Evolutionary conservation across 2,888 invertebrate species (phyloP).

Genomic region (Hydrotaea diabolus): DNA sequence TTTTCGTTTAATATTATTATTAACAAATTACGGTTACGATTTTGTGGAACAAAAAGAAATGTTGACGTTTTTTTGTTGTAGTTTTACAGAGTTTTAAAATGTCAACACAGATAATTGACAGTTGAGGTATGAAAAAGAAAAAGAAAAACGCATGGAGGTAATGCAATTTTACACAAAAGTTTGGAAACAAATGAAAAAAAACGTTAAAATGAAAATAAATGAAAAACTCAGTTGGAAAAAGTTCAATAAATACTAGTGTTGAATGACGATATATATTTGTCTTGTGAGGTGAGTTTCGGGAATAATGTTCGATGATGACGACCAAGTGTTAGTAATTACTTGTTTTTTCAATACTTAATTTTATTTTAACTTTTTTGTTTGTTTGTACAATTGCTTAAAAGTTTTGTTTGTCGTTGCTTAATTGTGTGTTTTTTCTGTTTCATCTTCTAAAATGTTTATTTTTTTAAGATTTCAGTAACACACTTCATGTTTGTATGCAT

Average conservation of each 20-base stretch:
- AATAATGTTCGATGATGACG: neutral
- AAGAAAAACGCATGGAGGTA: neutral
- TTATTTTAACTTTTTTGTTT: constrained; percentile 30
- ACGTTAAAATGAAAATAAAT: neutral
- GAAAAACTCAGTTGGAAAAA: neutral
- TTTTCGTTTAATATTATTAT: too few species aligned
- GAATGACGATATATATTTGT: neutral
- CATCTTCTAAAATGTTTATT: neutral
- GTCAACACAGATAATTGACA: constrained; percentile 22
- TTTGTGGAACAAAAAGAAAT: constrained; percentile 63
- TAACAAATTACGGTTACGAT: constrained; percentile 69
- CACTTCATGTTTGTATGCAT: neutral
- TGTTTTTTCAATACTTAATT: constrained; percentile 43
- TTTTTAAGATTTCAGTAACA: too few species aligned
- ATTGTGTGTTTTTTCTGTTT: constrained; percentile 15
- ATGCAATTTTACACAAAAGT: neutral
- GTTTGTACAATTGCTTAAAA: constrained; percentile 64
- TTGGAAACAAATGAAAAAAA: neutral
- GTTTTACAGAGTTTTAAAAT: neutral
- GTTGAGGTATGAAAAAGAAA: neutral
- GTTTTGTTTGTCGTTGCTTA: constrained; percentile 58
- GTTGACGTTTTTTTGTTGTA: neutral
- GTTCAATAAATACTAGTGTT: constrained; percentile 8
- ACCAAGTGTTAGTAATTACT: neutral
- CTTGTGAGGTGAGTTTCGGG: neutral